These are phyloP conservation scores for Drosophila meridionalis DNA, from an alignment of 2,888 invertebrate species.

Conservation along the genomic window DNA sequence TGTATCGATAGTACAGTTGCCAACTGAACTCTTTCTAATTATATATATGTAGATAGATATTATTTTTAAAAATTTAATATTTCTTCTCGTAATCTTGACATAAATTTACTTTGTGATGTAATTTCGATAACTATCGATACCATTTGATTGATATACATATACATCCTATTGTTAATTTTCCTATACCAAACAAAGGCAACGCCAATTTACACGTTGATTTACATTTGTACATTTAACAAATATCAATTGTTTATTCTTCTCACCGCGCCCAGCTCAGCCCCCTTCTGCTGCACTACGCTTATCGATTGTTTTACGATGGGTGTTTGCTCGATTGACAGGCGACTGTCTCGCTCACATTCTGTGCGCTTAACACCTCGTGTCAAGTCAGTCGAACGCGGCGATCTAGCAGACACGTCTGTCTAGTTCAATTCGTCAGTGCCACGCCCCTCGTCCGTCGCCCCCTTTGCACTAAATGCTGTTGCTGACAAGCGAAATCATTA, in stretches of 20 bases:
- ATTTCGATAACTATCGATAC: neutral
- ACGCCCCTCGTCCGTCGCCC: slow-evolving; percentile 4
- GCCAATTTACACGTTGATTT: neutral
- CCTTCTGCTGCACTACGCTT: neutral
- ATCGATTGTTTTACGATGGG: slow-evolving; percentile 24
- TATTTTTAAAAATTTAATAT: too few relatives aligned
- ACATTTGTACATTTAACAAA: neutral
- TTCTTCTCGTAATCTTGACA: too few relatives aligned
- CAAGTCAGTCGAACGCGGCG: slow-evolving; percentile 57
- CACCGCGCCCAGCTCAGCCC: neutral
- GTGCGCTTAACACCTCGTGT: slow-evolving; percentile 52
- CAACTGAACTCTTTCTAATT: too few relatives aligned
- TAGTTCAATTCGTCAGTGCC: slow-evolving; percentile 32
- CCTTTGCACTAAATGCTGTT: slow-evolving; percentile 43
- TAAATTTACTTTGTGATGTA: neutral
- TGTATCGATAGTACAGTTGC: too few relatives aligned
- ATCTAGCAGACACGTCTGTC: slow-evolving; percentile 59
- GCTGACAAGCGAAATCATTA: slow-evolving; percentile 79
- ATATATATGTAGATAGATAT: too few relatives aligned
- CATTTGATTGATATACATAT: neutral
- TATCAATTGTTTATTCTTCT: slow-evolving; percentile 2
- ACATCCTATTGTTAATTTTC: neutral
- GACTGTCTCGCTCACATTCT: slow-evolving; percentile 48
- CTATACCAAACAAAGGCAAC: neutral
- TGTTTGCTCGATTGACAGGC: slow-evolving; percentile 30